These are phyloP conservation scores for Chlorodrepanis virens DNA, from an alignment of 2,113 vertebrate species.

Conservation along the genomic window DNA sequence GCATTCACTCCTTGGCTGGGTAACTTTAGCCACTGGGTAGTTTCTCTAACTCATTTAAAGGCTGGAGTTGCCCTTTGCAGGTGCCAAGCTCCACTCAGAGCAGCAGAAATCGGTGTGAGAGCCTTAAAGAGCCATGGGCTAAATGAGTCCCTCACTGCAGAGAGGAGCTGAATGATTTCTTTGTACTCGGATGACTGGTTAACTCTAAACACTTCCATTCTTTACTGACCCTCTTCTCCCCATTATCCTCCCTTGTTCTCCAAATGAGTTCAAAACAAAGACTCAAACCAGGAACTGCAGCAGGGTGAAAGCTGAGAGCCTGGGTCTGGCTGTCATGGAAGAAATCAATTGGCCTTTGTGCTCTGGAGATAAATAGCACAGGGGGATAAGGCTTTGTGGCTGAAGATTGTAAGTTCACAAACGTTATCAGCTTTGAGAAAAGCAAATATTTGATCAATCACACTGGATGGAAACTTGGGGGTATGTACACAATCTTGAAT, in stretches of 20 bases:
- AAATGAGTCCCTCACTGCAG: neutral
- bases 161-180: neutral
- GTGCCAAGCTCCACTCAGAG: neutral
- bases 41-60: neutral
- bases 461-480: neutral
- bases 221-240: neutral
- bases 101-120: neutral
- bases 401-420: conserved; percentile 4
- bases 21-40: neutral
- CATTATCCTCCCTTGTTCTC: neutral
- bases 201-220: neutral
- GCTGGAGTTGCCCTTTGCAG: neutral
- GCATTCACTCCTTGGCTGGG: neutral
- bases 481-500: neutral
- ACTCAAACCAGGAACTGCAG: neutral
- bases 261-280: neutral
- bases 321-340: neutral
- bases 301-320: neutral
- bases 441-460: conserved; percentile 29
- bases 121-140: neutral
- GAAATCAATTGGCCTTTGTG: conserved; percentile 46
- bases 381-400: neutral
- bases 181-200: neutral
- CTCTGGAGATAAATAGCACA: conserved; percentile 11
- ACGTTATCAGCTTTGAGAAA: conserved; percentile 29